These are phyloP conservation scores for Hipparchia semele DNA, from an alignment of 2,888 invertebrate species.

Conservation along the genomic window DNA sequence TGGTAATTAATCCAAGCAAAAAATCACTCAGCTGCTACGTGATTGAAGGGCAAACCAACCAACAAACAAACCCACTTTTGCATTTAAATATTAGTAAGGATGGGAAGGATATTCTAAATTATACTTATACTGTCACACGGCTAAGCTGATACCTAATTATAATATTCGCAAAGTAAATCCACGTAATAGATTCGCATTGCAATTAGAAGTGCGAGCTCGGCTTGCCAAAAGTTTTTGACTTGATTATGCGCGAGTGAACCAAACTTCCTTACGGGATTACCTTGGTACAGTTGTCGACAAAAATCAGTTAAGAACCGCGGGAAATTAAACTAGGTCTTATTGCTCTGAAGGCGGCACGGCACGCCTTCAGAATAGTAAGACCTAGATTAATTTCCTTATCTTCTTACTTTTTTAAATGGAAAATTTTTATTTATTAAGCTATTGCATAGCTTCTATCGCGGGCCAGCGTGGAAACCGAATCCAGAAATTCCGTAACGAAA, in stretches of 20 bases:
- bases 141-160: conserved; percentile 42
- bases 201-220: conserved; percentile 47
- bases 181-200: conserved; percentile 49
- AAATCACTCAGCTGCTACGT: too few species aligned
- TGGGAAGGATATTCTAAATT: too few species aligned
- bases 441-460: too few species aligned
- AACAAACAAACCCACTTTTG: too few species aligned
- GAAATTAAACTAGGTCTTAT: conserved; percentile 16
- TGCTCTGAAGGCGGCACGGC: conserved; percentile 7
- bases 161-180: conserved; percentile 45
- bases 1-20: too few species aligned
- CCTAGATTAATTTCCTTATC: too few species aligned
- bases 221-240: conserved; percentile 48
- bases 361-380: too few species aligned
- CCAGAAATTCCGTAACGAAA: too few species aligned
- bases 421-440: neutral
- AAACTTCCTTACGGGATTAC: conserved; percentile 43
- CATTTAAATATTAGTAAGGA: too few species aligned
- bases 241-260: conserved; percentile 45
- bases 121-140: conserved; percentile 7
- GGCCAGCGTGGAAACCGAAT: too few species aligned
- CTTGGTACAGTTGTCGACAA: conserved; percentile 32
- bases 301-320: conserved; percentile 37
- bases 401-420: neutral
- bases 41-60: too few species aligned